These are phyloP conservation scores for Heteromyza rotundicornis DNA, from an alignment of 2,888 invertebrate genomes.

Conservation along the genomic window DNA sequence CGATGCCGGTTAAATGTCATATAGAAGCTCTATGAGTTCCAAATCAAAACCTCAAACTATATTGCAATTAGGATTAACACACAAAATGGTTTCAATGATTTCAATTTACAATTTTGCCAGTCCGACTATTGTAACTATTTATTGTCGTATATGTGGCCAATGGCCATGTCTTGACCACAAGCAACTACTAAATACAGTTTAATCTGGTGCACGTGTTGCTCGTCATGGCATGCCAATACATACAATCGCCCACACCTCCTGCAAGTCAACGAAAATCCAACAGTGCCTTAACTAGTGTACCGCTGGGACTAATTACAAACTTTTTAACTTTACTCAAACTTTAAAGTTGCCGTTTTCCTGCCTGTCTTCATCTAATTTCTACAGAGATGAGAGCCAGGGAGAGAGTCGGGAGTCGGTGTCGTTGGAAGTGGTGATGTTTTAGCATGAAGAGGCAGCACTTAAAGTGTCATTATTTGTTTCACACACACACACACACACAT, in stretches of 20 bases:
- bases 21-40: no score
- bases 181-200: constrained; percentile 1
- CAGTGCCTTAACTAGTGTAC: background rate
- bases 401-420: no score
- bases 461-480: background rate
- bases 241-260: background rate
- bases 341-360: background rate
- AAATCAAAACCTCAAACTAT: no score
- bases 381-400: background rate
- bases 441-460: background rate
- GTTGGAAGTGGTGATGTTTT: background rate
- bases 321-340: background rate
- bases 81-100: no score
- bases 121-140: no score
- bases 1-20: no score
- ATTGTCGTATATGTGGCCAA: no score
- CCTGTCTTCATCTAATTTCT: background rate
- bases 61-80: no score
- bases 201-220: background rate
- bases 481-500: constrained; percentile 4
- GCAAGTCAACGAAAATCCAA: background rate
- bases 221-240: background rate
- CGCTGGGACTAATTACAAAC: background rate
- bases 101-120: no score
- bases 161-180: no score